phyloP scores from a whole-genome alignment of 2,113 vertebrate species.

The Casuarius casuarius region DNA sequence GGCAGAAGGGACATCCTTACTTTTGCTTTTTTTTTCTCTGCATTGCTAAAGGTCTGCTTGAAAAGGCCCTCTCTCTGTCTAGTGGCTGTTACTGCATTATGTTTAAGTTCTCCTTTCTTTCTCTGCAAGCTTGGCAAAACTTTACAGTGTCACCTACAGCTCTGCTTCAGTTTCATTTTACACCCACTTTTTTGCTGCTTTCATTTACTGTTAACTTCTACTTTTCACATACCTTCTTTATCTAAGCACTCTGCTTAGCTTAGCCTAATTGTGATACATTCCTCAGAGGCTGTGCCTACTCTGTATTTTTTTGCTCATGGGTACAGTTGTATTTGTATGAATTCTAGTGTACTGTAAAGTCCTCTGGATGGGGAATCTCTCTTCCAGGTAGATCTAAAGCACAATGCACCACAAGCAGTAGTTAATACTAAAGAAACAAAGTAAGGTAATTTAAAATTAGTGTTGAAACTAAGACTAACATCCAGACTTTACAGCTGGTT shows the following conservation, averaged over 20 bases:
- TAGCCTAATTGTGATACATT: neutral
- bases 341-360: neutral
- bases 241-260: neutral
- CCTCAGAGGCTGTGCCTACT: neutral
- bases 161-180: neutral
- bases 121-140: neutral
- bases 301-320: neutral
- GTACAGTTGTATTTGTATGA: neutral
- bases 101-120: neutral
- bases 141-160: neutral
- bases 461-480: neutral
- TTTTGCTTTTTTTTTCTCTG: neutral
- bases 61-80: neutral
- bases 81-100: neutral
- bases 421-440: neutral
- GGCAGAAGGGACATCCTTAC: neutral
- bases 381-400: neutral
- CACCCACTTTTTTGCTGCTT: neutral
- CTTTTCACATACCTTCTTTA: neutral
- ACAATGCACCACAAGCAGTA: neutral
- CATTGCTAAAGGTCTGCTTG: neutral
- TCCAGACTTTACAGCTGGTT: neutral
- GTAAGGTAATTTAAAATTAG: neutral
- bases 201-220: neutral
- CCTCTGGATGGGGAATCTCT: neutral